Base-by-base conservation (phyloP, 2,113 vertebrate species). In the Cyprinodon variegatus region DNA sequence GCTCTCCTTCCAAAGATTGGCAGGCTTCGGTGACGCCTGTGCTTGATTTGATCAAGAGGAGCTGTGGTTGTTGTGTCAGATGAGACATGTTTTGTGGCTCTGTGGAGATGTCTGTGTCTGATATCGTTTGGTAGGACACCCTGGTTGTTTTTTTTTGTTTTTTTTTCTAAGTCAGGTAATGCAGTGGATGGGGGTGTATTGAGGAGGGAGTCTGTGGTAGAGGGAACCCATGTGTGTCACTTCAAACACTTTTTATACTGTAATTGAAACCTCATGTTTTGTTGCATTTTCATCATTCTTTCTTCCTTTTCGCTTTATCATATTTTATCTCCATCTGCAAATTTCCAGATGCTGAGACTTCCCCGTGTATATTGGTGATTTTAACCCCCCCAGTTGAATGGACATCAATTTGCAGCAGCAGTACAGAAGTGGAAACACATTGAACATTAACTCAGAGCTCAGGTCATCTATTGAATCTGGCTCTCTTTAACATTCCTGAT, bases 251-350 rank as follows among this genome's bases (percentile, higher is more conserved):
- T 72, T 61, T 17, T 36, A 65, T 65, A 60, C 81, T 66, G 15
- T 88, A 90, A 93, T 93, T 91, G 76, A 74, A 92, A 91, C 87
- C 90, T 84, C 65, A 63, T 93, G 92, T 86, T 64, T 78, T 63
- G 60, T 77, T 87, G 79, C 76, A 65, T 85, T 81, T 80, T 81
- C 72, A 70, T 37, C 66, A 83, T 85, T 86, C 84, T 68, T 89
- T 53, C 77, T 60, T 65, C 72, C 48, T 67, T 2, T 46, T 5
- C 0, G 13, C 50, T 20, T 57, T 80, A 82, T 86, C 79, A 67
- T 80, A 45, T 89, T 90, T 88, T 84, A 78, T 89, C 73, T 77
- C 61, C 72, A 65, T 90, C 85, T 74, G 46, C 64, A 66, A 83
- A 83, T 84, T 83, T 77, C 80, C 86, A 92, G 78, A 91, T 89